These are phyloP conservation scores for Propithecus deckenii DNA, from an alignment of 2,797 vertebrate species.

Conservation along the genomic window DNA sequence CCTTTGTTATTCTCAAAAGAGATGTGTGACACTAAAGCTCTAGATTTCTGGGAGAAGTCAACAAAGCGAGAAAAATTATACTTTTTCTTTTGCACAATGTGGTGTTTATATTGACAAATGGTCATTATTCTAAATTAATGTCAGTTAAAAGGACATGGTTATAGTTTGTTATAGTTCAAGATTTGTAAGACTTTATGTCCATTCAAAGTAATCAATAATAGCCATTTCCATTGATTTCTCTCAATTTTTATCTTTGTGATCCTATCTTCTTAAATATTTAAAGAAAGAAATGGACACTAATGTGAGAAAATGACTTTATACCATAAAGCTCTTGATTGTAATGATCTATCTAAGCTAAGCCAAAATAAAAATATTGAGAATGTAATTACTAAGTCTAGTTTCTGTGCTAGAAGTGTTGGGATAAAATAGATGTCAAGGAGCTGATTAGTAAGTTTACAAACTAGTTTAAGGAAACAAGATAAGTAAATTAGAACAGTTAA, in stretches of 20 bases:
- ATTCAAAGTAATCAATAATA: not conserved
- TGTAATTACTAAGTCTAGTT: not conserved
- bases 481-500: not conserved
- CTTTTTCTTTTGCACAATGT: not conserved
- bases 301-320: not conserved
- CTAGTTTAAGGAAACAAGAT: not conserved
- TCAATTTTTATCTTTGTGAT: conserved; percentile 29
- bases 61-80: not conserved
- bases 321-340: not conserved
- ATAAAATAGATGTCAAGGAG: not conserved
- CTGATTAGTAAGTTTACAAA: not conserved
- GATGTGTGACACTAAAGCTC: not conserved
- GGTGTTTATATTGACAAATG: not conserved
- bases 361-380: not conserved
- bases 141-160: not conserved
- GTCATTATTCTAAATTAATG: conserved; percentile 11
- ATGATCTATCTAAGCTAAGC: not conserved
- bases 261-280: conserved; percentile 20
- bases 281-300: not conserved
- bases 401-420: not conserved
- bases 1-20: not conserved
- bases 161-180: not conserved
- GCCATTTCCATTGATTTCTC: not conserved
- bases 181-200: not conserved
- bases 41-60: not conserved